phyloP scores from a whole-genome alignment of 2,888 invertebrate genomes.

The Malthinus seriepunctatus region DNA sequence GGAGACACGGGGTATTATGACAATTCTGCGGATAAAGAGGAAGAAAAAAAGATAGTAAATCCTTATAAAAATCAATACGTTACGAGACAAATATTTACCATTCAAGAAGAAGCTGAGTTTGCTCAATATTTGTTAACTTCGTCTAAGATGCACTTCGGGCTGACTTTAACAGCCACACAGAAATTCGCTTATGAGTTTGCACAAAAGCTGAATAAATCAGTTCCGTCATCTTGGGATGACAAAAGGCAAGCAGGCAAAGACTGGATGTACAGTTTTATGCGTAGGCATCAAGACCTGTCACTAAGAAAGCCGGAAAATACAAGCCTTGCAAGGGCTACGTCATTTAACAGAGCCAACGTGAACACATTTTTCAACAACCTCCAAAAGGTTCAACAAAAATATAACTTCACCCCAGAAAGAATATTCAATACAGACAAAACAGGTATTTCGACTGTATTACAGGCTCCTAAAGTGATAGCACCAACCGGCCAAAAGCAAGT shows the following conservation, averaged over 20 bases:
- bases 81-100: too few species aligned
- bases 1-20: too few species aligned
- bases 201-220: too few species aligned
- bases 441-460: background rate
- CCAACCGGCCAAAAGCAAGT: background rate
- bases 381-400: background rate
- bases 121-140: too few species aligned
- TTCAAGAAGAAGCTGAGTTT: too few species aligned
- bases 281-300: slow-evolving; percentile 18
- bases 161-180: too few species aligned
- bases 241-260: slow-evolving; percentile 23
- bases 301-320: slow-evolving; percentile 34
- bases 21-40: too few species aligned
- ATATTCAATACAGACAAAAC: slow-evolving; percentile 7
- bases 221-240: slow-evolving; percentile 7
- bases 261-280: slow-evolving; percentile 29
- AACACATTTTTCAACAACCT: background rate
- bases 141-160: too few species aligned
- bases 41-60: too few species aligned
- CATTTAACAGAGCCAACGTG: slow-evolving; percentile 2
- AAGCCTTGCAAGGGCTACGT: slow-evolving; percentile 26
- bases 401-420: background rate
- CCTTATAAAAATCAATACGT: too few species aligned
- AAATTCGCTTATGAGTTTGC: too few species aligned
- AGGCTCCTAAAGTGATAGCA: slow-evolving; percentile 7